Base-by-base conservation (phyloP, 2,888 invertebrate species). In the Drosophila nr. perissopoda region DNA sequence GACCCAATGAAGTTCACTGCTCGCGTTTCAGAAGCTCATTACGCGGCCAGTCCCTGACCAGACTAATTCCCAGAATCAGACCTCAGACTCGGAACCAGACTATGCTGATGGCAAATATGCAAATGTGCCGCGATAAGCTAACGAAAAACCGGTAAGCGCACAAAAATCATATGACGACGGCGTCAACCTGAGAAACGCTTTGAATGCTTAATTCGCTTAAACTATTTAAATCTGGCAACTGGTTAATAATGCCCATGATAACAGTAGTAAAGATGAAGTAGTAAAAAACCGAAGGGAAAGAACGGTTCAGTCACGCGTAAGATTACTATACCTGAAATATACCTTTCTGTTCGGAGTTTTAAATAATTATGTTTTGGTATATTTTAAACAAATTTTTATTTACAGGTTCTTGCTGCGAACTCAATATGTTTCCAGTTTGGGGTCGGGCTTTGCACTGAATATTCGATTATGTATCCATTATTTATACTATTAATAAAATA, bases 51-150 rank as follows among this genome's bases (percentile, higher is more conserved):
- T 71, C 53, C 72, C 52, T 36, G 40, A 11, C 53, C 51, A 34
- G 57, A 29, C 57, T 65, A 63, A 53, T 25, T 66, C 56, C 64
- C 79, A 54, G 78, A 77, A 54, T 68, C 66, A 36, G 64, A 38
- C n/a, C 54, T 42, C 65, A 57, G 73, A 64, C 67, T 42, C 53
- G 38, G 29, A 51, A 49, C 38, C 71, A 71, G 82, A 72, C 83
- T 61, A 54, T 69, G 69, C 76, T 62, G 78, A 67, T 61, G 77
- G 80, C 73, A 66, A 29, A 52, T 89, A 85, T 85, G 85, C 89
- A 89, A 85, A 85, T 85, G 72, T 18, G 3, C 38, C 34, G 34
- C 74, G 80, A 87, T 77, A 85, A 75, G 72, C 65, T 25, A 57
- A 51, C 60, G 54, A 71, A 71, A 78, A 80, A 80, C 83, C 78